Conservation (phyloP, 1,140 invertebrate species). For the Sycophaga agraensis region DNA sequence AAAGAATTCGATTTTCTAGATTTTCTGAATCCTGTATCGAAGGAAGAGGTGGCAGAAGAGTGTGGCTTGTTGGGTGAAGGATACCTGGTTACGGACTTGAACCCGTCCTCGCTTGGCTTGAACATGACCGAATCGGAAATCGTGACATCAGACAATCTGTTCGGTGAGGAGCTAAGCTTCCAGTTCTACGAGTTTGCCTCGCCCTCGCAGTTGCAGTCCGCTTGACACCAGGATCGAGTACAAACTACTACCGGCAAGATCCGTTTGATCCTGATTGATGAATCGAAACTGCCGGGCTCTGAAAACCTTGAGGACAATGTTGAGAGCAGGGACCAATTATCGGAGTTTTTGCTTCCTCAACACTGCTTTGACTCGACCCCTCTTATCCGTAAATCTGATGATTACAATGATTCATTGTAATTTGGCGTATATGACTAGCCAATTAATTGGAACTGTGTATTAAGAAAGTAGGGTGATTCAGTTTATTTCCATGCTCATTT, state of each 20-base stretch:
- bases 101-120: constrained; percentile 56
- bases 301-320: neutral
- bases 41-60: constrained; percentile 62
- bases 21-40: constrained; percentile 63
- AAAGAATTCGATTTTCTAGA: constrained; percentile 57
- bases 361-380: neutral
- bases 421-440: no score
- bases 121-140: constrained; percentile 59
- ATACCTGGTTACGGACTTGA: constrained; percentile 61
- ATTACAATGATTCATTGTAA: neutral
- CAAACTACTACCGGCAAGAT: constrained; percentile 25
- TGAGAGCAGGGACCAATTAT: neutral
- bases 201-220: constrained; percentile 52
- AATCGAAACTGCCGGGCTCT: neutral
- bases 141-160: constrained; percentile 56
- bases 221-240: constrained; percentile 45
- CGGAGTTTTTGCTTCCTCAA: neutral
- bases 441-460: neutral
- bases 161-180: constrained; percentile 61
- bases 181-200: constrained; percentile 58
- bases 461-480: neutral
- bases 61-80: constrained; percentile 59
- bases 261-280: constrained; percentile 38
- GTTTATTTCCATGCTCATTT: neutral
- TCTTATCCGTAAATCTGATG: neutral